A percentile compares a stretch with the other conserved stretches of the same genome.
Conservation (phyloP, 92 coral and sea anemone species). For the Metridium senile region DNA sequence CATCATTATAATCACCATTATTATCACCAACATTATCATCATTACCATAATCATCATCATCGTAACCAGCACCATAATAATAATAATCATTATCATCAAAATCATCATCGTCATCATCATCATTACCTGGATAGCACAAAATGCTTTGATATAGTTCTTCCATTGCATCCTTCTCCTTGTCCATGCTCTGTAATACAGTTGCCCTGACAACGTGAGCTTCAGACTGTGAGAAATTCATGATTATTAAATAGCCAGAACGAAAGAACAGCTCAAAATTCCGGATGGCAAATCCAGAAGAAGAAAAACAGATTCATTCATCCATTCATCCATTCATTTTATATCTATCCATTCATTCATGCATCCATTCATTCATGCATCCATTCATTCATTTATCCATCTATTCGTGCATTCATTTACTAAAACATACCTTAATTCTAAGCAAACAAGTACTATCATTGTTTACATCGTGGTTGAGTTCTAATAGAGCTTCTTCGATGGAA, state of each 20-base stretch:
- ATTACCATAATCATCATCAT: too few species aligned
- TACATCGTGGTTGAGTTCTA: neutral
- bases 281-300: too few species aligned
- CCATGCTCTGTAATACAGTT: neutral
- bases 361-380: too few species aligned
- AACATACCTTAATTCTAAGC: neutral
- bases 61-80: neutral
- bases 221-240: neutral
- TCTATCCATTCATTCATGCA: too few species aligned
- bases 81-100: neutral
- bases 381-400: too few species aligned
- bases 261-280: neutral
- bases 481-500: neutral
- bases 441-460: neutral
- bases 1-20: too few species aligned
- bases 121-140: slow-evolving; percentile 18
- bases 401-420: neutral
- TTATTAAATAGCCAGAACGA: too few species aligned
- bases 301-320: neutral
- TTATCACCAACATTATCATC: too few species aligned
- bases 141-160: slow-evolving; percentile 28
- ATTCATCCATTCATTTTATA: too few species aligned
- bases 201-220: slow-evolving; percentile 18
- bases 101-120: neutral
- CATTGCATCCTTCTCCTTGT: slow-evolving; percentile 16